Percentiles rank a stretch among this genome's conserved stretches.
phyloP scores from a whole-genome alignment of 2,113 vertebrate species.

The Dasyurus viverrinus region DNA sequence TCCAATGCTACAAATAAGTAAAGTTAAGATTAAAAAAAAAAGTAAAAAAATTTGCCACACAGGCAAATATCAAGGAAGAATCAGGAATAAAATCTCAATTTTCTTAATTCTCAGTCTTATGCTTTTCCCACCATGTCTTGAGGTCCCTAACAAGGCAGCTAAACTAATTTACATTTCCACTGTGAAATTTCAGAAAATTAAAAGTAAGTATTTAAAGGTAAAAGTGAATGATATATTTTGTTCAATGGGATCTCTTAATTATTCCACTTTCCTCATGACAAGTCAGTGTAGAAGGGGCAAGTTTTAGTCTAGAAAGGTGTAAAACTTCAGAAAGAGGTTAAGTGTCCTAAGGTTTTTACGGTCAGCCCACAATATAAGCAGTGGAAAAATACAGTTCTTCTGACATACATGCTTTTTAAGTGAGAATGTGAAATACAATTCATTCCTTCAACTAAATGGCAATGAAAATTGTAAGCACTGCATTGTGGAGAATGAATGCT shows the following conservation, averaged over 20 bases:
- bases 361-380: neutral
- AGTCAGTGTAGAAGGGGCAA: neutral
- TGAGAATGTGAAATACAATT: neutral
- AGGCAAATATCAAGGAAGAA: neutral
- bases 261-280: constrained; percentile 15
- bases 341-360: neutral
- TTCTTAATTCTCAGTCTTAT: neutral
- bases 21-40: neutral
- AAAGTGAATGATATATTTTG: neutral
- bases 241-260: constrained; percentile 7
- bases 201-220: constrained; percentile 5
- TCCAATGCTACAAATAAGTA: neutral
- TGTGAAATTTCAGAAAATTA: constrained; percentile 28
- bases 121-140: neutral
- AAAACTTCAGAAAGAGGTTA: neutral
- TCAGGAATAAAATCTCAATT: neutral
- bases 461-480: constrained; percentile 20
- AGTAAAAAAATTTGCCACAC: neutral
- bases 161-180: constrained; percentile 20
- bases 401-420: neutral
- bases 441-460: neutral
- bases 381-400: neutral
- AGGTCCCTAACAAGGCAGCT: neutral
- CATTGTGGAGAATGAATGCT: neutral
- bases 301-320: neutral